A percentile compares a stretch with the other conserved stretches of the same genome.
Conservation (phyloP, 2,888 invertebrate species). For the Trichogramma dendrolimi region DNA sequence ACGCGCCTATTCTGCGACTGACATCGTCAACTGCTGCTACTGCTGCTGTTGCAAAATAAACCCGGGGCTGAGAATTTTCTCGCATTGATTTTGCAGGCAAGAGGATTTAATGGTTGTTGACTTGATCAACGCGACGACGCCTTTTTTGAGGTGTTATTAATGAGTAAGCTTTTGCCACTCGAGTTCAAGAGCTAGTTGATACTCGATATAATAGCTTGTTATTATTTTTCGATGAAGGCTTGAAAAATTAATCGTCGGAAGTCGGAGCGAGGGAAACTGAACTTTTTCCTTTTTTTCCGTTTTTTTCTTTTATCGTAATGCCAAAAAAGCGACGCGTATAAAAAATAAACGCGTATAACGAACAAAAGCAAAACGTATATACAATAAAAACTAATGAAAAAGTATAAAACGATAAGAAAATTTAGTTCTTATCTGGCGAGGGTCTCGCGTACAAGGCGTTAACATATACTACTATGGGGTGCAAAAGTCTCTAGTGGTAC, state of each 20-base stretch:
- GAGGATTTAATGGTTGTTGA: too few relatives aligned
- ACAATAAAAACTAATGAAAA: background rate
- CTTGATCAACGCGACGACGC: too few relatives aligned
- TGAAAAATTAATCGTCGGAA: too few relatives aligned
- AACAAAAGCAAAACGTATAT: background rate
- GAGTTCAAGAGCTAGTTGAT: background rate
- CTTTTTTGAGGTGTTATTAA: too few relatives aligned
- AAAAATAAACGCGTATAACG: background rate
- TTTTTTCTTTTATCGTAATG: too few relatives aligned
- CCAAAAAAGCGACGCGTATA: background rate
- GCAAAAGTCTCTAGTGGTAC: conserved; percentile 41
- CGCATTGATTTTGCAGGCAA: too few relatives aligned
- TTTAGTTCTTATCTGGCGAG: background rate
- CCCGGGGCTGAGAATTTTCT: background rate
- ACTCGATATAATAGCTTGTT: background rate
- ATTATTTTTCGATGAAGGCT: background rate
- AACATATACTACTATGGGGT: conserved; percentile 13
- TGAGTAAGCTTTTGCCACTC: background rate
- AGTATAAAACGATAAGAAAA: conserved; percentile 1
- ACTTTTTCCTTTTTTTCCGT: too few relatives aligned
- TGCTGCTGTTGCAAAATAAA: conserved; percentile 6
- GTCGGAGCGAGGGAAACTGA: too few relatives aligned
- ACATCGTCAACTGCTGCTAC: conserved; percentile 2
- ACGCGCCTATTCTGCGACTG: conserved; percentile 22
- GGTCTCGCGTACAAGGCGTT: background rate